A percentile compares a stretch with the other conserved stretches of the same genome.
Evolutionary conservation across 2,113 vertebrate genomes (phyloP).

Genomic region (Pavo muticus): DNA sequence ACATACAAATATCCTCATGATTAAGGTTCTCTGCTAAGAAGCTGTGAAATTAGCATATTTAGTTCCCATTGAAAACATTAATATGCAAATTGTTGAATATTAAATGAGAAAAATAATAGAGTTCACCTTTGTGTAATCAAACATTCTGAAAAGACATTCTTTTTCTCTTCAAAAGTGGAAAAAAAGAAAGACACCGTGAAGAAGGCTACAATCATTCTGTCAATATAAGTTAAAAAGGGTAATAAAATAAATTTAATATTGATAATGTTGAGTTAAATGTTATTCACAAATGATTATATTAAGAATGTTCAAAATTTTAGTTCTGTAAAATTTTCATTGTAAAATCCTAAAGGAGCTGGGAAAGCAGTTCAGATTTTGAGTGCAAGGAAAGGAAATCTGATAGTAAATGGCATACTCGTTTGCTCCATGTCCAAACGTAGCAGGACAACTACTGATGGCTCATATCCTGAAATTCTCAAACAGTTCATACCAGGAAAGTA

Average conservation of each 20-base stretch:
- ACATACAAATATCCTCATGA: constrained; percentile 53
- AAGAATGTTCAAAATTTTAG: not conserved
- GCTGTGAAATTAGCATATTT: constrained; percentile 65
- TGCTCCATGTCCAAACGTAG: not conserved
- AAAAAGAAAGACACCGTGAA: not conserved
- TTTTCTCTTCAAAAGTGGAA: constrained; percentile 23
- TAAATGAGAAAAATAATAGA: constrained; percentile 38
- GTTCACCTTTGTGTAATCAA: constrained; percentile 66
- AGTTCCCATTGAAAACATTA: constrained; percentile 49
- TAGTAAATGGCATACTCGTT: not conserved
- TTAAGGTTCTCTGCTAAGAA: constrained; percentile 48
- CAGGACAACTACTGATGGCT: not conserved
- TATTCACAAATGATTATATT: not conserved
- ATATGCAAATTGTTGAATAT: constrained; percentile 62
- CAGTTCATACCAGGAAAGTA: not conserved
- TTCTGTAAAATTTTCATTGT: not conserved
- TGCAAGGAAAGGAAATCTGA: not conserved
- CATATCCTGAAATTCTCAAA: not conserved
- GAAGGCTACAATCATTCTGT: not conserved
- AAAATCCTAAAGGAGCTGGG: not conserved
- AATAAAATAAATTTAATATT: not conserved
- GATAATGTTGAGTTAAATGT: not conserved
- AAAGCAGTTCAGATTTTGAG: not conserved
- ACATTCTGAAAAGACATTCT: constrained; percentile 14
- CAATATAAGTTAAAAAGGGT: not conserved